These are phyloP conservation scores for Microctenopoma lineatum DNA, from an alignment of 2,797 vertebrate genomes.

Conservation along the genomic window DNA sequence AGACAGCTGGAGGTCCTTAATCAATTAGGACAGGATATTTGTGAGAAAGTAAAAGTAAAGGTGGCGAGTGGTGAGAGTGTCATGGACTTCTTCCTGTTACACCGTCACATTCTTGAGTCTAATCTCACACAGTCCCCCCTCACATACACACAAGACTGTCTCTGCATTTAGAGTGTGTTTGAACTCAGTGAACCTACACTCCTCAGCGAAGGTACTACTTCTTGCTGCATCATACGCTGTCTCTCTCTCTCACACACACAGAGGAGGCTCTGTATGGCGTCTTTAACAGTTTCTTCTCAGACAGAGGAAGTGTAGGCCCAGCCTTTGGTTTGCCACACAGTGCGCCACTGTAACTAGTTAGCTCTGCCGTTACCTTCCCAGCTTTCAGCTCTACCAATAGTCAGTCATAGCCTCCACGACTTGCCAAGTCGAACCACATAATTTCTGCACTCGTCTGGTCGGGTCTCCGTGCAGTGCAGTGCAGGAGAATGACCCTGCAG, in stretches of 20 bases:
- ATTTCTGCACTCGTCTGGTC: conserved; percentile 68
- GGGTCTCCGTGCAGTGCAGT: conserved; percentile 46
- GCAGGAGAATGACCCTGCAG: conserved; percentile 52
- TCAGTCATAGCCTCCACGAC: conserved; percentile 50
- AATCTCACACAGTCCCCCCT: conserved; percentile 18
- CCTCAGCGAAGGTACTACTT: conserved; percentile 42
- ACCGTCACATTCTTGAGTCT: not conserved
- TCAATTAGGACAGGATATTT: not conserved
- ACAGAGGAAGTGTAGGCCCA: conserved; percentile 38
- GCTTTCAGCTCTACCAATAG: conserved; percentile 60
- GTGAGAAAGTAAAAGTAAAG: no score
- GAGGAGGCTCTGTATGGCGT: conserved; percentile 56
- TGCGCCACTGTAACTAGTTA: conserved; percentile 55
- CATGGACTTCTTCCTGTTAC: not conserved
- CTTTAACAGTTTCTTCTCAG: conserved; percentile 63
- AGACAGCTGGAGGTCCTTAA: not conserved
- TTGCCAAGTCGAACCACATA: conserved; percentile 77
- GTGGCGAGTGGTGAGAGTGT: conserved; percentile 13
- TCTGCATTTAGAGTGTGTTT: conserved; percentile 47
- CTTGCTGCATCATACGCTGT: conserved; percentile 28
- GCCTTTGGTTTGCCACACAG: conserved; percentile 64
- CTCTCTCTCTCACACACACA: conserved; percentile 51
- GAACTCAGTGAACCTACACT: conserved; percentile 62
- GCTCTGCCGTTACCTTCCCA: conserved; percentile 32
- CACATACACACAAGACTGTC: conserved; percentile 27